Conservation (phyloP, 2,888 invertebrate genomes). For the Strigamia maritima region DNA sequence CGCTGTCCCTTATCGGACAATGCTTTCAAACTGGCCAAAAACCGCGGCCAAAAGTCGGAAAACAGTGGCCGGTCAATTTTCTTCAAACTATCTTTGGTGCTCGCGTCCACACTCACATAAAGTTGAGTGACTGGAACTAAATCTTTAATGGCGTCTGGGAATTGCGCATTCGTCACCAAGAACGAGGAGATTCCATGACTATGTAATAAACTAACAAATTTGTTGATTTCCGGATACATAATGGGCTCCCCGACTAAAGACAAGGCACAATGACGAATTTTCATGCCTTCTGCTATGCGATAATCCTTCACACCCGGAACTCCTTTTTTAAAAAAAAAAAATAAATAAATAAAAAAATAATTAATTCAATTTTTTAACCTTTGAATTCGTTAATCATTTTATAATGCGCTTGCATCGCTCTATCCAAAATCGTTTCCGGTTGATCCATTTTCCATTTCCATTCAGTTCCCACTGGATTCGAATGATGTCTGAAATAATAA, state of each 20-base stretch:
- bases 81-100: conserved; percentile 59
- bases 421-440: conserved; percentile 56
- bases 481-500: conserved; percentile 49
- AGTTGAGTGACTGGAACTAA: conserved; percentile 59
- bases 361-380: conserved; percentile 48
- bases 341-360: neutral
- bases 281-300: conserved; percentile 56
- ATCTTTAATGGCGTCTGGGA: conserved; percentile 59
- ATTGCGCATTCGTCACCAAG: conserved; percentile 62
- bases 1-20: conserved; percentile 58
- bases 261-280: conserved; percentile 58
- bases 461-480: conserved; percentile 60
- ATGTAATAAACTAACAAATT: conserved; percentile 56
- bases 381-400: conserved; percentile 57
- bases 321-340: conserved; percentile 49
- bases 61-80: conserved; percentile 61
- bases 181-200: conserved; percentile 57
- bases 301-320: conserved; percentile 59
- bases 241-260: conserved; percentile 62
- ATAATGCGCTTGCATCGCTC: conserved; percentile 57
- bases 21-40: conserved; percentile 57
- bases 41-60: conserved; percentile 60
- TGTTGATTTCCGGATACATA: conserved; percentile 62
- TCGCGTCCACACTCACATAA: conserved; percentile 61
- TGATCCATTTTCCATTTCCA: conserved; percentile 62